Evolutionary conservation across 2,113 vertebrate species (phyloP).

Genomic region (Gavia stellata): DNA sequence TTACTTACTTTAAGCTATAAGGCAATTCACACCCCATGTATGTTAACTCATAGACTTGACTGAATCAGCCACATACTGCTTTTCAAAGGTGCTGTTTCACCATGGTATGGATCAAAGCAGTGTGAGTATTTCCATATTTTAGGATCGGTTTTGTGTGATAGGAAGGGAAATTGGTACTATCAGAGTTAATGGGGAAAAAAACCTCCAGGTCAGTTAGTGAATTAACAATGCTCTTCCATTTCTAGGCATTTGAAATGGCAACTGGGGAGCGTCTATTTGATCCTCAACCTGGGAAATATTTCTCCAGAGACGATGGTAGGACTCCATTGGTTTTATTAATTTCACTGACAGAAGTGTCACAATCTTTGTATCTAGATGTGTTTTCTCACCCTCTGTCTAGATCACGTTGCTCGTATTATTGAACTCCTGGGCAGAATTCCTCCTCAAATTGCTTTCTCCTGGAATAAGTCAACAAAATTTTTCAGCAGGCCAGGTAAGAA

Average conservation of each 20-base stretch:
- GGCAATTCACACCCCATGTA: neutral
- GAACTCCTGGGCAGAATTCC: slow-evolving; percentile 84
- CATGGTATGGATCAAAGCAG: neutral
- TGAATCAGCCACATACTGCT: neutral
- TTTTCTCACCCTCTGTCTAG: slow-evolving; percentile 50
- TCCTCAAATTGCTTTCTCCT: slow-evolving; percentile 70
- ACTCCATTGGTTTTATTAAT: neutral
- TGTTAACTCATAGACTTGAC: neutral
- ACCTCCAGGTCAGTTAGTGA: neutral
- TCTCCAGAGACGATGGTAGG: slow-evolving; percentile 84
- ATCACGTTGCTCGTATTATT: slow-evolving; percentile 82
- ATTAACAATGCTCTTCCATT: neutral
- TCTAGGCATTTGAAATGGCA: slow-evolving; percentile 83
- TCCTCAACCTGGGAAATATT: slow-evolving; percentile 75
- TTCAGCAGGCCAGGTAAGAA: slow-evolving; percentile 79
- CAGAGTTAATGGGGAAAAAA: neutral
- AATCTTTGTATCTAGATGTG: neutral
- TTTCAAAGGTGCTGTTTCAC: neutral
- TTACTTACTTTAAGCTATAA: neutral
- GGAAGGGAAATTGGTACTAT: neutral
- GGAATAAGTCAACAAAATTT: slow-evolving; percentile 78
- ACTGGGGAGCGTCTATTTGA: slow-evolving; percentile 81
- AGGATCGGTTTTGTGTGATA: neutral
- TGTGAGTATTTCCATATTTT: neutral
- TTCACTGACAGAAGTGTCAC: neutral